Base-by-base conservation (phyloP, 2,113 vertebrate species). In the Dipodomys ordii region DNA sequence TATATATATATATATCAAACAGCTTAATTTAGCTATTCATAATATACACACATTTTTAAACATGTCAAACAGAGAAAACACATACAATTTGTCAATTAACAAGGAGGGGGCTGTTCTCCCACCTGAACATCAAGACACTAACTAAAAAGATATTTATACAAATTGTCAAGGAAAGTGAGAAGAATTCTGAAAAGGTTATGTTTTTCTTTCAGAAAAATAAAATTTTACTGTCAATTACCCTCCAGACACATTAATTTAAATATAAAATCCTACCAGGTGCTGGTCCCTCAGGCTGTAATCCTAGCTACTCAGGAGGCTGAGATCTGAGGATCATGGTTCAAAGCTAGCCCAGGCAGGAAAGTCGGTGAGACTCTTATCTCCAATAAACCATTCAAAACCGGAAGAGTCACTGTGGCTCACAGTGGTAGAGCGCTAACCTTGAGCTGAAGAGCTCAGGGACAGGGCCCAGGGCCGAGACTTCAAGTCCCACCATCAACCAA, bases 191-290 rank as follows among this genome's bases (percentile, higher is more conserved):
- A 86, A 91, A 67, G 20, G 18, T 78, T 80, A 39, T 32, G 6
- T 79, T 78, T 88, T 90, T 72, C 65, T 64, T 71, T 81, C 22
- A 78, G 81, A 78, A 95, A 83, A 90, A 81, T 76, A 65, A 6
- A 87, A 81, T 82, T 80, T 84, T 53, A 68, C 53, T 78, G 35
- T 62, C 64, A 95, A 89, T 84, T 78, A 90, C 65, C 60, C 64
- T 83, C 64, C 72, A 87, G 73, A 87, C 25, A 92, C 15, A 30
- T 93, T 60, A 80, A 62, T 78, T 49, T 49, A 91, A 78, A 80
- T 74, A 22, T 35, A 83, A 27, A 87, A 80, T 25, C 30, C 15
- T 88, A 39, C 39, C 39, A 39, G 39, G 39, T 39, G 39, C 39
- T 39, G 39, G 39, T 39, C 4, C 4, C 39, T 39, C 39, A 39